Base-by-base conservation (phyloP, 1,140 invertebrate species). In the Achatina immaculata region DNA sequence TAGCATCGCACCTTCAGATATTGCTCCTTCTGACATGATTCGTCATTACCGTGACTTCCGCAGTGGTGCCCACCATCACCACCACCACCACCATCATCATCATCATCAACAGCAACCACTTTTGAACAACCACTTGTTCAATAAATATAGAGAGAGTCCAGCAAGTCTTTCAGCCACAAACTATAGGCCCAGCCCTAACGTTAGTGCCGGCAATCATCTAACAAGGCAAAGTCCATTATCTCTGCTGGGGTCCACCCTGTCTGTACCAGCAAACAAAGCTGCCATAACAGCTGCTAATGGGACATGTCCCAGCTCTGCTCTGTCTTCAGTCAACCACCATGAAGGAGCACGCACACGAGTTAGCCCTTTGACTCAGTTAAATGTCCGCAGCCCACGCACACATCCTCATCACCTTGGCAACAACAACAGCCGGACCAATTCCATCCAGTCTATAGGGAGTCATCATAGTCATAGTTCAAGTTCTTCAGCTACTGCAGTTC, bases 1-100 rank as follows among this genome's bases (percentile, higher is more conserved):
- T 89, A 98, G 96, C 0, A 98, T 99, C 83, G 98, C 98, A 0
- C 97, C 98, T 0, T 98, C 96, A 19, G 98, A 99, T 90, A 98
- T 98, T 66, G 68, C 78, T n/a, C 78, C 78, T n/a, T 83, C 82
- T 7, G 97, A 99, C 88, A 96, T 99, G 81, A 96, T 98, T 0
- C 97, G 97, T 87, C 97, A 99, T 90, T 99, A 99, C 89, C 98
- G 98, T 92, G 96, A 91, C 48, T 97, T 83, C 95, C 96, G 92
- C 91, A 96, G 89, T 95, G 92, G 92, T n/a, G 81, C 83, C 69
- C 80, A 42, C 80, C 82, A 66, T 82, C 82, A 84, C 80, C 82
- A 83, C 45, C 78, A 83, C 45, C 76, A 83, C 45, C 81, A 84
- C 34, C 78, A 76, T 40, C 77, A 75, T 28, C 71, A 75, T 38